Percentiles rank a stretch among this genome's conserved stretches.
phyloP scores from a whole-genome alignment of 2,797 vertebrate genomes.

The Argya squamiceps region DNA sequence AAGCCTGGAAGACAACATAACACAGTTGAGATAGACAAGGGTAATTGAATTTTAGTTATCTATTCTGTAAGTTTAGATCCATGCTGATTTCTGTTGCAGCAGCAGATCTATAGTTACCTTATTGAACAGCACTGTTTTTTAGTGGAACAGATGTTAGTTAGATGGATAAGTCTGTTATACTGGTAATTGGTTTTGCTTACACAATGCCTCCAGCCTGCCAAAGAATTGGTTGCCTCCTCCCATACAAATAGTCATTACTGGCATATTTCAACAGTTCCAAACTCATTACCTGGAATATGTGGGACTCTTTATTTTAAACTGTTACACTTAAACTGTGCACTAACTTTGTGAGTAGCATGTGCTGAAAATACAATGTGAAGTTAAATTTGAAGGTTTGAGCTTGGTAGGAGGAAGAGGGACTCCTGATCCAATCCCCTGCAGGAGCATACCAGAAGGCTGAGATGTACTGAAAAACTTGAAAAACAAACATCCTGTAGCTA shows the following conservation, averaged over 20 bases:
- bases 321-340: not conserved
- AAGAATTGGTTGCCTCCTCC: not conserved
- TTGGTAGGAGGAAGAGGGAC: not conserved
- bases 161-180: not conserved
- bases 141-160: not conserved
- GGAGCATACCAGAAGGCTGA: slow-evolving; percentile 1
- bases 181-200: not conserved
- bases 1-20: not conserved
- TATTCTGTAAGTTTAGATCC: not conserved
- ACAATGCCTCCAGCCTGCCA: slow-evolving; percentile 12
- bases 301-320: not conserved
- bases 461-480: not conserved
- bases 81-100: not conserved
- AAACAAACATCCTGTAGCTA: not conserved
- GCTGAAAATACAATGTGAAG: not conserved
- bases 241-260: not conserved
- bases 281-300: not conserved
- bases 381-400: not conserved
- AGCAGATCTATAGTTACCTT: not conserved
- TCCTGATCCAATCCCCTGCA: not conserved
- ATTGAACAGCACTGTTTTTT: not conserved
- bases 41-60: not conserved
- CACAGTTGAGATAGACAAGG: not conserved
- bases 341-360: not conserved
- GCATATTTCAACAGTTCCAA: not conserved